Percentiles rank a stretch among this genome's conserved stretches.
phyloP scores from a whole-genome alignment of 2,113 vertebrate genomes.

The Eudyptes chrysolophus region DNA sequence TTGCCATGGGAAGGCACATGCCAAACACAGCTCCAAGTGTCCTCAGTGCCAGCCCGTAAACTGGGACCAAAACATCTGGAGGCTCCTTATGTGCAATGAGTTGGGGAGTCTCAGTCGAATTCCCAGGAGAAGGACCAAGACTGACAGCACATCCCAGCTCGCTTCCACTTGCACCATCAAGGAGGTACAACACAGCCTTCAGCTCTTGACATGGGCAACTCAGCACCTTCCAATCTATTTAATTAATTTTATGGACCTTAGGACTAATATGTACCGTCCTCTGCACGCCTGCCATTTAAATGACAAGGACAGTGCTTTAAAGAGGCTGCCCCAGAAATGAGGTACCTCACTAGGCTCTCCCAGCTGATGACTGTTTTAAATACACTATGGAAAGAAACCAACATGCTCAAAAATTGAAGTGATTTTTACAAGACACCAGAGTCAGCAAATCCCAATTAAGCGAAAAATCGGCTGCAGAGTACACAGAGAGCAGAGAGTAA shows the following conservation, averaged over 20 bases:
- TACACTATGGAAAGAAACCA: not conserved
- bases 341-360: not conserved
- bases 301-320: not conserved
- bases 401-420: not conserved
- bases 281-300: not conserved
- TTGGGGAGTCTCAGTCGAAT: rapidly evolving
- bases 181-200: not conserved
- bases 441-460: not conserved
- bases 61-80: not conserved
- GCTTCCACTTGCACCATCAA: rapidly evolving
- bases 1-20: not conserved
- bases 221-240: not conserved
- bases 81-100: rapidly evolving
- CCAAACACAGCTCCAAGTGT: not conserved
- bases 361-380: not conserved
- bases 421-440: not conserved
- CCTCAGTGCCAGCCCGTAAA: not conserved
- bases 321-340: not conserved
- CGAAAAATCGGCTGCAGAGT: not conserved
- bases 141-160: not conserved
- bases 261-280: not conserved
- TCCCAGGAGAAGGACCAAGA: not conserved
- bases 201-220: not conserved
- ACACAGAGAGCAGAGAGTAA: not conserved
- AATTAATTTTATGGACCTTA: not conserved